phyloP scores from a whole-genome alignment of 2,797 vertebrate genomes.

The Halcyon chelicuti region DNA sequence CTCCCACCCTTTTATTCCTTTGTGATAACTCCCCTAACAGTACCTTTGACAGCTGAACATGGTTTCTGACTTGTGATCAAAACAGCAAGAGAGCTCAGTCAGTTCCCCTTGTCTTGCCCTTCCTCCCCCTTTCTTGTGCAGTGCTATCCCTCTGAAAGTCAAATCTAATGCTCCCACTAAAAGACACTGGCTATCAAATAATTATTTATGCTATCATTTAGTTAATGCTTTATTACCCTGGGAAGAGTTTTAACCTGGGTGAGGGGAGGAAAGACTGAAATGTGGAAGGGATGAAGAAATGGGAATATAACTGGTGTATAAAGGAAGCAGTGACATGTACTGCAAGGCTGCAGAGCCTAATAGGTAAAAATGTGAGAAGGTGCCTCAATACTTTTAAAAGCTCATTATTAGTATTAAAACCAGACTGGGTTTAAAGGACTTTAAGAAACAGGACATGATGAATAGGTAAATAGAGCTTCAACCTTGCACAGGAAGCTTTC shows the following conservation, averaged over 20 bases:
- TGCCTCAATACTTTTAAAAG: background rate
- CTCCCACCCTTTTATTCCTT: conserved; percentile 1
- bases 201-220: conserved; percentile 1
- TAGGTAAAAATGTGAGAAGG: background rate
- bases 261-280: background rate
- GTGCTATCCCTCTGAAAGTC: background rate
- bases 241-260: background rate
- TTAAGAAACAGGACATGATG: background rate
- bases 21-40: background rate
- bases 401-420: background rate
- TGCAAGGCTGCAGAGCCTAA: background rate
- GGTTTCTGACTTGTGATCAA: conserved; percentile 32
- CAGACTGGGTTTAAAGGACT: background rate
- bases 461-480: background rate
- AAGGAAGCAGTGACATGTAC: background rate
- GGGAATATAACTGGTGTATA: background rate
- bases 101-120: background rate
- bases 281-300: conserved; percentile 43
- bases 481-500: background rate
- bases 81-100: background rate
- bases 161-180: background rate
- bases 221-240: conserved; percentile 46
- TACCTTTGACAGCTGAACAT: conserved; percentile 35
- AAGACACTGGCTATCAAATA: conserved; percentile 6
- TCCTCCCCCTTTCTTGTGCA: background rate